Evolutionary conservation across 2,888 invertebrate genomes (phyloP).

Genomic region (Drosophila bunnanda): DNA sequence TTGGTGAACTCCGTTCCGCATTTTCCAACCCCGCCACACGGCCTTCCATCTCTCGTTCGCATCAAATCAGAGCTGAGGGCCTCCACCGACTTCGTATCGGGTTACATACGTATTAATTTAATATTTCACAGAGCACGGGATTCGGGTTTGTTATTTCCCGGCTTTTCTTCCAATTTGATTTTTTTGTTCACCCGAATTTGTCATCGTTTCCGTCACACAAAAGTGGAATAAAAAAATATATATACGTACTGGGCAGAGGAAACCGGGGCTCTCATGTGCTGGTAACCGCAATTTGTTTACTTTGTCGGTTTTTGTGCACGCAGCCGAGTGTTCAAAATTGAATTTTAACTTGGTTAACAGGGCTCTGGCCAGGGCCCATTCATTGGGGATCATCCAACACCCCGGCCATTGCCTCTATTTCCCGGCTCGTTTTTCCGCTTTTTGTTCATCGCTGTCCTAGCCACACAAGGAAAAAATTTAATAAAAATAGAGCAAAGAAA

Average conservation of each 20-base stretch:
- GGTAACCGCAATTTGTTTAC: constrained; percentile 74
- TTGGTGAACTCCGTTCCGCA: constrained; percentile 30
- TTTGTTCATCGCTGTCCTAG: constrained; percentile 22
- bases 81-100: constrained; percentile 43
- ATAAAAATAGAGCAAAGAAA: background rate
- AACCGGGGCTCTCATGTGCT: constrained; percentile 58
- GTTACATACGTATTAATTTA: constrained; percentile 58
- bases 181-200: constrained; percentile 32
- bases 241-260: constrained; percentile 2
- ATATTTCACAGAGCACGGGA: constrained; percentile 50
- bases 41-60: background rate
- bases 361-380: constrained; percentile 44
- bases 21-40: background rate
- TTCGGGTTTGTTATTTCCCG: constrained; percentile 23
- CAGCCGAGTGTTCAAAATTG: constrained; percentile 72
- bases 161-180: background rate
- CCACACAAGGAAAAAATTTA: constrained; percentile 1
- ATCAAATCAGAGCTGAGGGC: constrained; percentile 48
- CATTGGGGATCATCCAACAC: constrained; percentile 44
- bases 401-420: constrained; percentile 16
- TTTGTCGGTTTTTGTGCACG: constrained; percentile 71
- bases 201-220: constrained; percentile 41
- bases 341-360: constrained; percentile 72
- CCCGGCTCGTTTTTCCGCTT: constrained; percentile 36
- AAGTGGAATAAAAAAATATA: constrained; percentile 10